phyloP scores from a whole-genome alignment of 2,113 vertebrate genomes.

The Coryphaenoides rupestris region DNA sequence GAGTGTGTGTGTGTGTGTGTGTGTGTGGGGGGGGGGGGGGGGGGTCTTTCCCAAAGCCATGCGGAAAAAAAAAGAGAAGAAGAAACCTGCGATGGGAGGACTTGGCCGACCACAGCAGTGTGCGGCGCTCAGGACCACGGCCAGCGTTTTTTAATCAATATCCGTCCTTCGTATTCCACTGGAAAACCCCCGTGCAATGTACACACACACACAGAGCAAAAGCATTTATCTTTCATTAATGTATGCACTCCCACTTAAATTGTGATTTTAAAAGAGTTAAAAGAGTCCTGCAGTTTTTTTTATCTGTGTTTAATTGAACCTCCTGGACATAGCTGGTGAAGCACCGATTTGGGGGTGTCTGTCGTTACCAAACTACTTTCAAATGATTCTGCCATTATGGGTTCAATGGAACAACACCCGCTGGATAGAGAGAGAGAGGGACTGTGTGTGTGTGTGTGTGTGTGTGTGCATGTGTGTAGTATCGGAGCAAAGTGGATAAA shows the following conservation, averaged over 20 bases:
- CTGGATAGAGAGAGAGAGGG: conserved; percentile 5
- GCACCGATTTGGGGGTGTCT: conserved; percentile 55
- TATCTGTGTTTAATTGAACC: conserved; percentile 69
- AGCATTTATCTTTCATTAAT: conserved; percentile 69
- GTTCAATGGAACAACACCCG: conserved; percentile 28
- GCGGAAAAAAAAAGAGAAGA: conserved; percentile 48
- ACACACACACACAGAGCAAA: conserved; percentile 35
- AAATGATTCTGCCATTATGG: conserved; percentile 53
- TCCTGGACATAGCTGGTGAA: conserved; percentile 47
- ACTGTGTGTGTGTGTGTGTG: conserved; percentile 1
- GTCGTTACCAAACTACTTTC: conserved; percentile 47
- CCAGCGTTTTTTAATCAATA: conserved; percentile 64
- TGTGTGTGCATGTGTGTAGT: conserved; percentile 1
- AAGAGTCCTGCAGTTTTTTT: conserved; percentile 33
- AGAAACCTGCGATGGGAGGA: conserved; percentile 50
- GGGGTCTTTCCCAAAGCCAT: conserved; percentile 52
- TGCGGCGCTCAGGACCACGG: conserved; percentile 45
- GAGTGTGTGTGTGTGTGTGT: no score
- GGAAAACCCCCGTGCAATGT: conserved; percentile 36
- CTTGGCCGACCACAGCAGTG: conserved; percentile 50
- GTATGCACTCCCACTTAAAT: conserved; percentile 43
- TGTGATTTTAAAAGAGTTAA: conserved; percentile 50
- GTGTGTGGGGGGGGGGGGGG: no score
- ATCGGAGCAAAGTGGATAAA: background rate
- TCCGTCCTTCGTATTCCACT: conserved; percentile 52